Evolutionary conservation across 64 coral and sea anemone genomes (phyloP), one percentile per base, ranked within the genome.

Genomic region (Stichodactyla helianthus): DNA sequence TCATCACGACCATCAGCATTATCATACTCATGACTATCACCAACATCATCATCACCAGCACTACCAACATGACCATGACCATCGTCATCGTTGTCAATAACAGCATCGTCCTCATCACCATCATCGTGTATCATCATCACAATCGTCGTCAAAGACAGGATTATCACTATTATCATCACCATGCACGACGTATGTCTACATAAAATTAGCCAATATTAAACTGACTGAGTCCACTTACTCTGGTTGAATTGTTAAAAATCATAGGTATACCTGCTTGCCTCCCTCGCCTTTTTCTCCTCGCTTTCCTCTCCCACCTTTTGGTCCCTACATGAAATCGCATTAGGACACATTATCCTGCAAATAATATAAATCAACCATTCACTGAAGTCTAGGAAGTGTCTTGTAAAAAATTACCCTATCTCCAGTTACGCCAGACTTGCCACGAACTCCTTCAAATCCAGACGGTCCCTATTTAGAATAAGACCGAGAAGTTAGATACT

Each of bases 391-490:
- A 44, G 2, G 35, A 44, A 44, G 35, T 44, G 35, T 44, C 35
- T 74, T 70, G 6, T 70, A 25, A 23, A 70, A 25, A 88, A 56
- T 53, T 7, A 90, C 89, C 83, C 51, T 52, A 51, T 19, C 53
- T 85, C 89, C 89, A 4, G 67, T 31, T 23, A 63, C 82, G 23
- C 89, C 89, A 54, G 71, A 18, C 51, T 56, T 63, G 15, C 89
- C 89, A 52, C 19, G 83, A 15, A 77, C 18, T 8, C 89, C 89
- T 62, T 90, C 84, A 17, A 84, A 8, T n/a, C 89, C 89, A 59
- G 52, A 11, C 86, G 76, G 82, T 59, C 89, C 89, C 89, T 90
- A 59, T 14, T 44, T 44, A 44, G 35, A 26, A 83, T 10, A 55
- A 15, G 55, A 71, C 12, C 55, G 14, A 11, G 55, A 58, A 58